A percentile compares a stretch with the other conserved stretches of the same genome.
Conservation (phyloP, 2,888 invertebrate species). For the Orchesellides sinensis region DNA sequence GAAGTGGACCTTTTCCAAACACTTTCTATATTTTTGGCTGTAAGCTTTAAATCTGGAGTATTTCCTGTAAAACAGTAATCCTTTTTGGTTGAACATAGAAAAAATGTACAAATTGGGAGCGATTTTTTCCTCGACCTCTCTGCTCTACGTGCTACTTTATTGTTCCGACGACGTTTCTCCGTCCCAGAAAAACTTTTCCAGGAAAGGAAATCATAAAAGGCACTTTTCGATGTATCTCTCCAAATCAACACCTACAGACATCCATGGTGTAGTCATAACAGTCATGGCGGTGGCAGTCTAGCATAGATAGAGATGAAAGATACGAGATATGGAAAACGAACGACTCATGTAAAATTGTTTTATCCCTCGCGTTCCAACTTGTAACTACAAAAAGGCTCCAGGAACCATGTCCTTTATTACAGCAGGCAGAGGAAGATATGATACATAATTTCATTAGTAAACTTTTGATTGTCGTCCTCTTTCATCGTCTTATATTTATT, state of each 20-base stretch:
- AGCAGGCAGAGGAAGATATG: conserved; percentile 5
- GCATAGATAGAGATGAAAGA: neutral
- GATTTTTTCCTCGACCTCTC: no score
- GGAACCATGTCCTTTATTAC: neutral
- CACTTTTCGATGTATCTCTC: neutral
- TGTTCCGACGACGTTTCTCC: neutral
- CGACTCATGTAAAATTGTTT: conserved; percentile 2
- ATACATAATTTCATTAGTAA: conserved; percentile 53
- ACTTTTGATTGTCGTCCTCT: conserved; percentile 46
- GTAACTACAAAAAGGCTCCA: neutral
- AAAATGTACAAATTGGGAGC: no score
- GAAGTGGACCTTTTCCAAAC: no score
- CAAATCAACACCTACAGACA: neutral
- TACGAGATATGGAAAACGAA: neutral
- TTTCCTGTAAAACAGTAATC: no score
- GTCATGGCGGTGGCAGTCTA: neutral
- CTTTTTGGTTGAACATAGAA: no score
- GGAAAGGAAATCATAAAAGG: neutral
- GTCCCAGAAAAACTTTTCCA: neutral
- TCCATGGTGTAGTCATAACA: no score
- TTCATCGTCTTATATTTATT: neutral
- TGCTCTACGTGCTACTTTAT: no score
- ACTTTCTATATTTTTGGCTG: no score
- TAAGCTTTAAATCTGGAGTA: no score
- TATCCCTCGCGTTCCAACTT: neutral